phyloP scores from a whole-genome alignment of 2,113 vertebrate genomes.

The Astur gentilis region DNA sequence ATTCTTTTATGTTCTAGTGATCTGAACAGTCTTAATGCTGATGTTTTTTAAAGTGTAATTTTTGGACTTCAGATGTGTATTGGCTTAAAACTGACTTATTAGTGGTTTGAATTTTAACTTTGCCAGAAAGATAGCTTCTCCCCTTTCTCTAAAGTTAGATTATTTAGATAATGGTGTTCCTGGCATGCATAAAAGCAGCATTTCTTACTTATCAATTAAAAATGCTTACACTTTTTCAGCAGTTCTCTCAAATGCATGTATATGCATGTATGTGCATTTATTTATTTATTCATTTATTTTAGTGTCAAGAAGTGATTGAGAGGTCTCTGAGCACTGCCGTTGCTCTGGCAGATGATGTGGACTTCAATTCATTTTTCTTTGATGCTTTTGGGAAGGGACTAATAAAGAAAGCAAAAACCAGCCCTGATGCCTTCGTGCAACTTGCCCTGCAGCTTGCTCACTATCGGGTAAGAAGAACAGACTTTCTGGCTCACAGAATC shows the following conservation, averaged over 20 bases:
- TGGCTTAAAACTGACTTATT: neutral
- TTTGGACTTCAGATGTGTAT: neutral
- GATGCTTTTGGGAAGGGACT: conserved; percentile 87
- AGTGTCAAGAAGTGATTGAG: conserved; percentile 89
- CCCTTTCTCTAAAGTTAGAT: neutral
- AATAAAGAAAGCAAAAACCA: conserved; percentile 92
- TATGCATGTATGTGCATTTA: neutral
- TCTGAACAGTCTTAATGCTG: neutral
- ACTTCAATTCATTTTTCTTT: conserved; percentile 86
- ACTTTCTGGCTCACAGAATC: neutral
- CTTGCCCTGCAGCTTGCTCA: conserved; percentile 93
- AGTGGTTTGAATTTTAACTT: neutral
- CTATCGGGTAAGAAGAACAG: conserved; percentile 77
- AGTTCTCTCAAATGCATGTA: neutral
- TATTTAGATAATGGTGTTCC: neutral
- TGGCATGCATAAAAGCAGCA: neutral
- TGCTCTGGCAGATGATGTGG: conserved; percentile 87
- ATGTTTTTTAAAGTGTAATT: neutral
- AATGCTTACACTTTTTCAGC: neutral
- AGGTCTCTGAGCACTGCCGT: conserved; percentile 78
- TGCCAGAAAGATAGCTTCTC: neutral
- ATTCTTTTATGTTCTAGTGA: neutral
- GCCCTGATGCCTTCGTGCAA: conserved; percentile 93
- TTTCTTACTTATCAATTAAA: neutral
- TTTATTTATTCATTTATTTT: neutral